Evolutionary conservation across 2,797 vertebrate species (phyloP), one percentile per base, ranked within the genome.

Genomic region (Hypotaenidia okinawae): DNA sequence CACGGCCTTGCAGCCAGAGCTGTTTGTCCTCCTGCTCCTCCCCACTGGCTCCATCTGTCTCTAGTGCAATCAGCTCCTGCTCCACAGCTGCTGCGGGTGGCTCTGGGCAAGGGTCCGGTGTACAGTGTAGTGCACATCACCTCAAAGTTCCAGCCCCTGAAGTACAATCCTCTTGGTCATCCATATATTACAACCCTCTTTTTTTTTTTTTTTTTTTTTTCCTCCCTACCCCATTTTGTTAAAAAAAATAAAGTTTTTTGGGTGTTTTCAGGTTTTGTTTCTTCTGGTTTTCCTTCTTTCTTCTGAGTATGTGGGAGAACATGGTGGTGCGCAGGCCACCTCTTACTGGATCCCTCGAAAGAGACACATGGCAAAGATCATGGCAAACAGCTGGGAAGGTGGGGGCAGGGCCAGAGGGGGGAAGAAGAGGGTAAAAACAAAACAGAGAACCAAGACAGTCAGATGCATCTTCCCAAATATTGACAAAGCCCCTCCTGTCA

Each of bases 311-410:
- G 8, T 88, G 69, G 63, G 18, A 70, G 84, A 93, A 75, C 2
- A 1, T 18, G 30, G 30, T 27, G 32, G 64, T 76, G 91, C 72
- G 17, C 2, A 33, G 87, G 94, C 94, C 90, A 68, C 96, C 86
- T 82, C 58, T 97, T 98, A 99, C 96, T 99, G 99, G 97, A 99
- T 99, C 67, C 99, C 99, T 95, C 98, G 97, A 96, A 99, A 99
- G 92, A 99, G 98, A 97, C 99, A 99, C 99, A 99, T 99, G 24
- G 99, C 99, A 55, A 99, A 99, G 93, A 99, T 97, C 99, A 99
- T 99, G 91, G 99, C 98, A 23, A 99, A 99, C 33, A 99, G 98
- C 99, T 99, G 98, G 16, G 30, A 92, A 96, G 52, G 61, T 5
- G 3, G 1, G 8, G 10, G 19, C 22, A 49, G 47, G 12, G 43